A percentile compares a stretch with the other conserved stretches of the same genome.
Evolutionary conservation across 2,797 vertebrate species (phyloP).

Genomic region (Leuciscus waleckii): DNA sequence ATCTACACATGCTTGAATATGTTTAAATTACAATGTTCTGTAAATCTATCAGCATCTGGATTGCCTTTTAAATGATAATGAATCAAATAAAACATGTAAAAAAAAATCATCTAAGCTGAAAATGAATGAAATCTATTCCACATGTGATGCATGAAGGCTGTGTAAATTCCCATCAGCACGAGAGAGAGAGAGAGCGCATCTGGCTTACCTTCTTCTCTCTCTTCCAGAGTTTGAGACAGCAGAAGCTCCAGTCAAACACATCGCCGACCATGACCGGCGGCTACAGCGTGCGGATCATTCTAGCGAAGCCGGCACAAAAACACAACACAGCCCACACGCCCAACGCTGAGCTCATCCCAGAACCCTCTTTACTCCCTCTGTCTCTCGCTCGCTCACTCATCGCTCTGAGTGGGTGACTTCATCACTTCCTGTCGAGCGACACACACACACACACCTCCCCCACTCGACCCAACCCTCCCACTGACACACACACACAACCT

Average conservation of each 20-base stretch:
- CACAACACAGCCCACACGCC: constrained; percentile 75
- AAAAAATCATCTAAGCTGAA: background rate
- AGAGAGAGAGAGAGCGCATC: background rate
- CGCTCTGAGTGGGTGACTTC: constrained; percentile 51
- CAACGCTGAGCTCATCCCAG: constrained; percentile 81
- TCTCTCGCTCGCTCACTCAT: constrained; percentile 32
- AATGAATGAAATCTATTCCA: background rate
- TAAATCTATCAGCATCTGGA: background rate
- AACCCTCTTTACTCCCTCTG: constrained; percentile 60
- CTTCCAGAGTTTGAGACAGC: constrained; percentile 82
- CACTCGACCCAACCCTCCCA: constrained; percentile 27
- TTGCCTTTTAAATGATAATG: background rate
- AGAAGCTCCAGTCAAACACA: constrained; percentile 81
- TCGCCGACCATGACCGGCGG: constrained; percentile 80
- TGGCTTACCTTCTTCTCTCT: constrained; percentile 81
- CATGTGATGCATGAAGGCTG: background rate
- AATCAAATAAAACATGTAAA: background rate
- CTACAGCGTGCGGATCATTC: constrained; percentile 35
- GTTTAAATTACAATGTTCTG: background rate
- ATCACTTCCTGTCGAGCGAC: constrained; percentile 58
- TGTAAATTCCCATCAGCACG: background rate
- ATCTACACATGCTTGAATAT: background rate
- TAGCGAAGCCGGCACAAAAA: constrained; percentile 45
- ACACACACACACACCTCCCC: constrained; percentile 30
- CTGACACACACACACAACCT: constrained; percentile 6